Base-by-base conservation (phyloP, 37 sponge, comb jelly and placozoan genomes). In the Corticium candelabrum region DNA sequence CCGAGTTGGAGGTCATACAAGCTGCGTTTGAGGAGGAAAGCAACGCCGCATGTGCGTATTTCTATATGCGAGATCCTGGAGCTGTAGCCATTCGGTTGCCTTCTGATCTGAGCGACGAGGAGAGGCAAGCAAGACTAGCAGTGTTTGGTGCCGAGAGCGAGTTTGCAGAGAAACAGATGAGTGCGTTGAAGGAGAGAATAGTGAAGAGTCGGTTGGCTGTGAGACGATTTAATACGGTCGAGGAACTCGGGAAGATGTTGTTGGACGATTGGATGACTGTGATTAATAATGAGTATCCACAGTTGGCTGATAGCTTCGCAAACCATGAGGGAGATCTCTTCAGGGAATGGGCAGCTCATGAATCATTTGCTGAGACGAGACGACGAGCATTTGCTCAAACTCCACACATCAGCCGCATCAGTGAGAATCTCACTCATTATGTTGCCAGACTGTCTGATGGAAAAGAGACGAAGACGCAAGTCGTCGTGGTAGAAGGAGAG, bases 351-450 rank as follows among this genome's bases (percentile, higher is more conserved):
- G 73, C 73, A 7, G 32, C 35, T 7, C 73, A 70, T 29, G 73
- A 70, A 29, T 4, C 73, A 4, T 70, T 70, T 29, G 73, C 73
- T 29, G 73, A 70, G 73, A 70, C n/a, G n/a, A n/a, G 73, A 33
- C 73, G 73, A 4, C 73, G 73, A 5, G 73, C 73, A 33, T 70
- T 70, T 29, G 73, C 21, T 4, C n/a, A 4, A 4, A 70, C 73
- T 7, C 32, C 32, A 70, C n/a, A 70, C 5, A 4, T 70, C 29
- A 29, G 21, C 34, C 7, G n/a, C 5, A 15, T 70, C 36, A 32
- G 36, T 32, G 62, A 50, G 15, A 50, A 50, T 21, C 15, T 27
- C 62, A 21, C 11, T 11, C 11, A 11, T 11, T 27, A 11, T 21
- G 62, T 50, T 50, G 62, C 62, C 62, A n/a, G n/a, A n/a, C n/a